Evolutionary conservation across 2,113 vertebrate genomes (phyloP).

Genomic region (Cyphomyrus plagiostoma): DNA sequence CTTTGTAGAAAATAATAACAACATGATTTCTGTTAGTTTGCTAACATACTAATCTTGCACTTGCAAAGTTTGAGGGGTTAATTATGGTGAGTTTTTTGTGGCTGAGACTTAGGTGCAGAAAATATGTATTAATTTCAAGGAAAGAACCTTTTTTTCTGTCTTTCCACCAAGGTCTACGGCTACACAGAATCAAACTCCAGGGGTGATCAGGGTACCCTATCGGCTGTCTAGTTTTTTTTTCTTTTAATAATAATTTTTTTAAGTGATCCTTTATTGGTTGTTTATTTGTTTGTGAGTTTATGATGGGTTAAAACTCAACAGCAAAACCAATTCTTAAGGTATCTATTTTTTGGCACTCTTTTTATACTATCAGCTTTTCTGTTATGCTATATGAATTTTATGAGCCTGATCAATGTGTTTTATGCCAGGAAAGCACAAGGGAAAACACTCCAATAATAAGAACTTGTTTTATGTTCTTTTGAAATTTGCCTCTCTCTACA

Average conservation of each 20-base stretch:
- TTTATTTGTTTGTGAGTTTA: neutral
- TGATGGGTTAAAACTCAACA: neutral
- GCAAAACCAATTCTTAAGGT: neutral
- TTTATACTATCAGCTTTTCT: neutral
- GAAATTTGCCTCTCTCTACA: neutral
- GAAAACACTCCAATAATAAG: neutral
- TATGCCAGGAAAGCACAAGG: neutral
- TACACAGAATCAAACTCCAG: neutral
- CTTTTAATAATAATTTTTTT: too few relatives aligned
- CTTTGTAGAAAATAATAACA: neutral
- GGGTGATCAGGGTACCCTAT: neutral
- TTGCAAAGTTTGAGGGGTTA: neutral
- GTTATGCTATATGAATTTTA: neutral
- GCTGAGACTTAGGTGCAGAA: neutral
- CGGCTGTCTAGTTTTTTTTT: neutral
- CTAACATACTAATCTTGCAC: neutral
- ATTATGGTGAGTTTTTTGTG: neutral
- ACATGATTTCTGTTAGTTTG: neutral
- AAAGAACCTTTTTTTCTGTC: too few relatives aligned
- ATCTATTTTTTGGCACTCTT: neutral
- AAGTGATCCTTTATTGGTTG: neutral
- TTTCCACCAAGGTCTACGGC: neutral
- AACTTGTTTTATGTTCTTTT: neutral
- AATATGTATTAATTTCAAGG: neutral
- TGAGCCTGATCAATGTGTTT: neutral